These are phyloP conservation scores for Protonibea diacanthus DNA, from an alignment of 2,797 vertebrate genomes.

Conservation along the genomic window DNA sequence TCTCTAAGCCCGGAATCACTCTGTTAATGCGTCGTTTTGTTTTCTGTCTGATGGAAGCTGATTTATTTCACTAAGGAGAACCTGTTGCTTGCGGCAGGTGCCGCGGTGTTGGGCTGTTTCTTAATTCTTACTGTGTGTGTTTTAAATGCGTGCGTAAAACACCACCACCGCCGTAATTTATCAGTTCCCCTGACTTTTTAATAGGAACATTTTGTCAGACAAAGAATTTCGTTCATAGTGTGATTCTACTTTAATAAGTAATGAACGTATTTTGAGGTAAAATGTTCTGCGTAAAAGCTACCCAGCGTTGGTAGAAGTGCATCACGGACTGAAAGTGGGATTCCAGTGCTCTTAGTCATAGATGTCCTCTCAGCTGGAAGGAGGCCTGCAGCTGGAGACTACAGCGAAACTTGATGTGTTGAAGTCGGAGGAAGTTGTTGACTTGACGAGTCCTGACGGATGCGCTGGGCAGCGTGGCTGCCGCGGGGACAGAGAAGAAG, in stretches of 20 bases:
- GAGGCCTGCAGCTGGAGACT: slow-evolving; percentile 72
- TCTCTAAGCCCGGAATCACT: background rate
- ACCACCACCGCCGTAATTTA: background rate
- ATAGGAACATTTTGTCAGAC: background rate
- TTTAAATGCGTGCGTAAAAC: slow-evolving; percentile 37
- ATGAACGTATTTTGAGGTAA: background rate
- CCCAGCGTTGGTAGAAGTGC: background rate
- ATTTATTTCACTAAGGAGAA: background rate
- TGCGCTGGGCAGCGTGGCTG: slow-evolving; percentile 50
- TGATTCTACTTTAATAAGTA: background rate
- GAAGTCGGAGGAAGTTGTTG: slow-evolving; percentile 70
- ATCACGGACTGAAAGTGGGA: slow-evolving; percentile 36
- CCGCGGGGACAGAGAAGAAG: slow-evolving; percentile 37
- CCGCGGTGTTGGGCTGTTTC: background rate
- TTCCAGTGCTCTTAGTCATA: slow-evolving; percentile 55
- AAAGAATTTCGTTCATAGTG: background rate
- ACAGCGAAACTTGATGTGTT: slow-evolving; percentile 50
- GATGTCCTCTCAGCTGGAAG: slow-evolving; percentile 80
- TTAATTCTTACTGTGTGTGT: background rate
- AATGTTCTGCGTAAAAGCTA: slow-evolving; percentile 29
- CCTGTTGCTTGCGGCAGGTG: slow-evolving; percentile 1
- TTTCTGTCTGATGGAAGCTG: background rate
- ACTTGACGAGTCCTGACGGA: slow-evolving; percentile 79
- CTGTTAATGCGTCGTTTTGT: background rate
- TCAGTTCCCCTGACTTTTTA: background rate